These are phyloP conservation scores for Caenorhabditis afra DNA, from an alignment of 2,888 invertebrate genomes.

Conservation along the genomic window DNA sequence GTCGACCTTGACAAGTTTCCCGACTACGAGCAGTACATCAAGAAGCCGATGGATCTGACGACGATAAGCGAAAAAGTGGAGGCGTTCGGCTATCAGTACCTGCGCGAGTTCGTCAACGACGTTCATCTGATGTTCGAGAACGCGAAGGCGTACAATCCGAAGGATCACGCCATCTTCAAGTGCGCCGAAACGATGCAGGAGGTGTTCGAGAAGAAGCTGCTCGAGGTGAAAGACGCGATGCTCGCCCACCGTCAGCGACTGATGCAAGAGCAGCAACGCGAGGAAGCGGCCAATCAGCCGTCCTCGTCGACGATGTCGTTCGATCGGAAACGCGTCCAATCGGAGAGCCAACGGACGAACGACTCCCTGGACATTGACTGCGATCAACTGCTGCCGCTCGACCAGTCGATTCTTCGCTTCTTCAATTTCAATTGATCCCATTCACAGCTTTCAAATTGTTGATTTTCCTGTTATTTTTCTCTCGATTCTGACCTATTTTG, in stretches of 20 bases:
- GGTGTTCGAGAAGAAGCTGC: slow-evolving; percentile 88
- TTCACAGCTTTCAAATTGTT: not conserved
- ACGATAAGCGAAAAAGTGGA: slow-evolving; percentile 84
- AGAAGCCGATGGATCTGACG: slow-evolving; percentile 87
- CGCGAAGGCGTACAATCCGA: slow-evolving; percentile 83
- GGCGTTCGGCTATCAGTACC: slow-evolving; percentile 78
- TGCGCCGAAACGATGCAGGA: slow-evolving; percentile 96
- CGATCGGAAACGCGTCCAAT: slow-evolving; percentile 34
- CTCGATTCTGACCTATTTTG: not conserved
- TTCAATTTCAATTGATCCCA: slow-evolving; percentile 9
- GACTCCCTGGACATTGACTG: slow-evolving; percentile 72
- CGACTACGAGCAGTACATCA: slow-evolving; percentile 89
- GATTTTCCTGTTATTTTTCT: slow-evolving; percentile 6
- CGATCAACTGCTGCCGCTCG: slow-evolving; percentile 63
- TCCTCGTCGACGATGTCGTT: not conserved
- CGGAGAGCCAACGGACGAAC: slow-evolving; percentile 55
- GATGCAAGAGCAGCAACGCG: slow-evolving; percentile 11
- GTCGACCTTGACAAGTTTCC: slow-evolving; percentile 96
- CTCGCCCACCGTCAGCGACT: slow-evolving; percentile 7
- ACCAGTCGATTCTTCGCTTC: slow-evolving; percentile 8
- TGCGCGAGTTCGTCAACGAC: slow-evolving; percentile 92
- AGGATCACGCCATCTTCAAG: slow-evolving; percentile 93
- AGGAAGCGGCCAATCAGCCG: too few relatives aligned
- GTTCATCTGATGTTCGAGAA: slow-evolving; percentile 99
- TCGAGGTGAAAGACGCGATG: slow-evolving; percentile 37